A percentile compares a stretch with the other conserved stretches of the same genome.
phyloP scores from a whole-genome alignment of 2,797 vertebrate species.

The Lacerta viridis region DNA sequence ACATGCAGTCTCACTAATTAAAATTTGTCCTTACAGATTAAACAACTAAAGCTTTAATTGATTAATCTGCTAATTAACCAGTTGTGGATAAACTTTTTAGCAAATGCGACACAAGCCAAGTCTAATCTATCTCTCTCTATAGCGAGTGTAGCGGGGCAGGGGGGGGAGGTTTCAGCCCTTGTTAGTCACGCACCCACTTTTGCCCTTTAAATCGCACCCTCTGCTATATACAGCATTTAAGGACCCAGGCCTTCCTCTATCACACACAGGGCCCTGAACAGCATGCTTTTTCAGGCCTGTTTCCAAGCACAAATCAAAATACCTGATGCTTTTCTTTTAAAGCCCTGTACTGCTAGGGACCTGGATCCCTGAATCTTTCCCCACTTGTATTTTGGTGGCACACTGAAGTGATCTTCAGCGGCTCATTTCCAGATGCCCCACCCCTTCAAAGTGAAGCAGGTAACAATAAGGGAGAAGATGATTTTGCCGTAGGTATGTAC shows the following conservation, averaged over 20 bases:
- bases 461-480: background rate
- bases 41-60: slow-evolving; percentile 28
- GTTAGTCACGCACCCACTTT: background rate
- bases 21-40: slow-evolving; percentile 25
- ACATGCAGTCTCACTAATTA: slow-evolving; percentile 27
- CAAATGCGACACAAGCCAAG: background rate
- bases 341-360: background rate
- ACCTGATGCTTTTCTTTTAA: background rate
- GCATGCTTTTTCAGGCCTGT: background rate
- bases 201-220: slow-evolving; percentile 10
- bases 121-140: background rate
- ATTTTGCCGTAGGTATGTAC: background rate
- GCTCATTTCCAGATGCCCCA: background rate
- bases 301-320: background rate
- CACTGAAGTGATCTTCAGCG: background rate
- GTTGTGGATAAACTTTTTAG: slow-evolving; percentile 36
- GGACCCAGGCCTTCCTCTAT: background rate
- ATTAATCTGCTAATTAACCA: slow-evolving; percentile 25
- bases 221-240: background rate
- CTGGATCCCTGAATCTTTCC: background rate
- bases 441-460: background rate
- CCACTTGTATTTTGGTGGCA: background rate
- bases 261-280: background rate
- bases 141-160: background rate
- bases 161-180: background rate